Evolutionary conservation across 23 tunicate species (phyloP).

Genomic region (Trididemnum miniatum): DNA sequence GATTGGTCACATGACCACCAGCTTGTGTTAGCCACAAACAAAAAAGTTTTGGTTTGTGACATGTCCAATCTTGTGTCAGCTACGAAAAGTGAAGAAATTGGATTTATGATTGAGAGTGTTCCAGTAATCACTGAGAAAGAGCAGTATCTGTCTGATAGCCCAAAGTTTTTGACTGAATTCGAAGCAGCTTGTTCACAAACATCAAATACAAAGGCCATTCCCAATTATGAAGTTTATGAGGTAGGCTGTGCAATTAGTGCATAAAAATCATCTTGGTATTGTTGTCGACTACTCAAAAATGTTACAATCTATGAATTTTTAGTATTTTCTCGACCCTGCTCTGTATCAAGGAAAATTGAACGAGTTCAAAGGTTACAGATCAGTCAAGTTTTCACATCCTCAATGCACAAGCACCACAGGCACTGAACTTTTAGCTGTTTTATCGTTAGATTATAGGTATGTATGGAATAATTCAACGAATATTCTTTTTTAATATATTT

Average conservation of each 20-base stretch:
- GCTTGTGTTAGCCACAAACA: slow-evolving; percentile 11
- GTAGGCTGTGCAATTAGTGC: too few relatives aligned
- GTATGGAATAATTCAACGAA: too few relatives aligned
- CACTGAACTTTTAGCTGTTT: slow-evolving; percentile 8
- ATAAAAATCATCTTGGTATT: too few relatives aligned
- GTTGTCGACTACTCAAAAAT: too few relatives aligned
- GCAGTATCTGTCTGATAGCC: not conserved
- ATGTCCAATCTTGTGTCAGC: slow-evolving; percentile 22
- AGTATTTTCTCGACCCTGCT: slow-evolving; percentile 22
- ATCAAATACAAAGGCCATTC: slow-evolving; percentile 26
- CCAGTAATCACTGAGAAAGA: not conserved
- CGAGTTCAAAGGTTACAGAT: slow-evolving; percentile 9
- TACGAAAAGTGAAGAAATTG: slow-evolving; percentile 11
- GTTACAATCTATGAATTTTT: too few relatives aligned
- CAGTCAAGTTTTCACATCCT: slow-evolving; percentile 19
- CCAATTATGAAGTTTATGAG: slow-evolving; percentile 24
- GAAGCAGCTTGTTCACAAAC: slow-evolving; percentile 15
- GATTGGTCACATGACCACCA: slow-evolving; percentile 26
- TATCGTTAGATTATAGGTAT: slow-evolving; percentile 17
- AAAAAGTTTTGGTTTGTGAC: slow-evolving; percentile 34
- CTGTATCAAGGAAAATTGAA: not conserved
- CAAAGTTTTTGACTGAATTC: slow-evolving; percentile 4
- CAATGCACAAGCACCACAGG: not conserved
- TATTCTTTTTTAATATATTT: too few relatives aligned
- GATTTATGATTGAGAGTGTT: slow-evolving; percentile 28